These are phyloP conservation scores for Scalopus aquaticus DNA, from an alignment of 2,113 vertebrate genomes.

Conservation along the genomic window DNA sequence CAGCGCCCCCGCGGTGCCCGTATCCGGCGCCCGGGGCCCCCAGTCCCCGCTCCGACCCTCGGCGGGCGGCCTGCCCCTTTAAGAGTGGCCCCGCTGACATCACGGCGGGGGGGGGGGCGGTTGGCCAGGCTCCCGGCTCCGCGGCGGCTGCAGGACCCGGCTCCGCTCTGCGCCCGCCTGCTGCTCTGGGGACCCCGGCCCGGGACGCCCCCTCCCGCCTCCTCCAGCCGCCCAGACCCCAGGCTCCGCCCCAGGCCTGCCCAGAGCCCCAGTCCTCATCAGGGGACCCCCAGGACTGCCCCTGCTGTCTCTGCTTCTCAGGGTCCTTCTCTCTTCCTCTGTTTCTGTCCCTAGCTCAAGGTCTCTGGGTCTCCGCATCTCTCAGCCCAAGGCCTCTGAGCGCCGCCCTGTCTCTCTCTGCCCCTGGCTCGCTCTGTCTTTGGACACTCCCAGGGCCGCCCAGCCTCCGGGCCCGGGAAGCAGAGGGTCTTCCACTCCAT, in stretches of 20 bases:
- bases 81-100: constrained; percentile 82
- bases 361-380: constrained; percentile 51
- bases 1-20: background rate
- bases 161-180: constrained; percentile 72
- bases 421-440: background rate
- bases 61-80: constrained; percentile 73
- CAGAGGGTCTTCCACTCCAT: background rate
- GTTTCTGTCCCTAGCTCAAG: background rate
- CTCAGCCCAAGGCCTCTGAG: background rate
- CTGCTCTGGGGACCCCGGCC: constrained; percentile 68
- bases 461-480: background rate
- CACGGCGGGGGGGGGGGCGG: constrained; percentile 70
- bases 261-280: background rate
- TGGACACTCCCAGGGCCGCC: background rate
- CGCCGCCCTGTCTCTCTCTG: no score
- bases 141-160: constrained; percentile 77
- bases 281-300: constrained; percentile 1
- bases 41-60: constrained; percentile 58
- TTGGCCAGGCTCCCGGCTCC: constrained; percentile 73
- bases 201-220: constrained; percentile 61
- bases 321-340: background rate
- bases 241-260: constrained; percentile 45
- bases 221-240: constrained; percentile 35
- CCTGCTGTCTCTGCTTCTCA: background rate
- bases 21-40: background rate